Conservation (phyloP, 2,113 vertebrate species). For the Protobothrops flavoviridis region DNA sequence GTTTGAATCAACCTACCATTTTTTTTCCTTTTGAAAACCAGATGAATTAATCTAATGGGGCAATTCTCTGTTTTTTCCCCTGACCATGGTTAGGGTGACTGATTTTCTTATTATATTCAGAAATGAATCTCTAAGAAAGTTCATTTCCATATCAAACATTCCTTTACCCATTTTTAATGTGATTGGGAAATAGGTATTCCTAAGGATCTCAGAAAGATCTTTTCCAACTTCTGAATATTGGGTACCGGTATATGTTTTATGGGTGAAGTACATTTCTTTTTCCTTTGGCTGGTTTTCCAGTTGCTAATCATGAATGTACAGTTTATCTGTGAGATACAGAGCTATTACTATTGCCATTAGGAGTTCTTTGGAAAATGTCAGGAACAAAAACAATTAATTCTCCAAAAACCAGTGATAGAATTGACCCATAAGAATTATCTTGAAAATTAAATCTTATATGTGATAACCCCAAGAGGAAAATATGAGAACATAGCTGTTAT, state of each 20-base stretch:
- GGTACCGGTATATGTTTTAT: not conserved
- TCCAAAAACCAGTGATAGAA: not conserved
- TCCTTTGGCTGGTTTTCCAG: not conserved
- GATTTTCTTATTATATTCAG: not conserved
- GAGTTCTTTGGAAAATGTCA: not conserved
- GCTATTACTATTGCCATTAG: not conserved
- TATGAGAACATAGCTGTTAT: slow-evolving; percentile 14
- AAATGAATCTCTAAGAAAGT: not conserved
- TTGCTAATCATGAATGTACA: not conserved
- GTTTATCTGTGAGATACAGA: not conserved
- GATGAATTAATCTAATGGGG: not conserved
- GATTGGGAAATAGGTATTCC: not conserved
- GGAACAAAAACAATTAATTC: not conserved
- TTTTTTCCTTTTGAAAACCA: not conserved
- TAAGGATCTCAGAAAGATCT: not conserved
- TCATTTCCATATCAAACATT: not conserved
- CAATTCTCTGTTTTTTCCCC: not conserved
- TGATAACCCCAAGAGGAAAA: slow-evolving; percentile 9
- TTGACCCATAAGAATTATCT: not conserved
- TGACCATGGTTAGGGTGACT: not conserved
- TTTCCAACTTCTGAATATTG: not conserved
- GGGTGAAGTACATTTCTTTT: not conserved
- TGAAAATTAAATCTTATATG: slow-evolving; percentile 38
- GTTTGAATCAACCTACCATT: not conserved
- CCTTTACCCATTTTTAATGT: not conserved